These are phyloP conservation scores for Misgurnus anguillicaudatus DNA, from an alignment of 2,113 vertebrate genomes.

Conservation along the genomic window DNA sequence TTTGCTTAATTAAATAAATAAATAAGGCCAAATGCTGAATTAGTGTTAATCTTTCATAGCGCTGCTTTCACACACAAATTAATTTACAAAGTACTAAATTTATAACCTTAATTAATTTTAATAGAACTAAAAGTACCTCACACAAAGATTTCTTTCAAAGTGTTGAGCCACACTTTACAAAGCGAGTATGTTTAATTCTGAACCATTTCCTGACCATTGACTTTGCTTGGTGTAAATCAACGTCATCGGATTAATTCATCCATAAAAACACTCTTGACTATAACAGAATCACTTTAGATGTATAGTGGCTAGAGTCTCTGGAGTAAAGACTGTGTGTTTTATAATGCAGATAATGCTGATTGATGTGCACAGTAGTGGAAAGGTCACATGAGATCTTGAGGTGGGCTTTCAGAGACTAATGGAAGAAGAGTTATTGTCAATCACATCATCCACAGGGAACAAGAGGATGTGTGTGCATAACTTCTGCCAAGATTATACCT, in stretches of 20 bases:
- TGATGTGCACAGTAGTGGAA: neutral
- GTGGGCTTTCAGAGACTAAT: conserved; percentile 23
- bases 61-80: neutral
- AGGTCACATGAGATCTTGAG: conserved; percentile 15
- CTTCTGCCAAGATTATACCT: conserved; percentile 2
- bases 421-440: conserved; percentile 15
- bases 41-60: neutral
- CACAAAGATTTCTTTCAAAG: conserved; percentile 5
- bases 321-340: neutral
- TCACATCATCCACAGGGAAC: neutral
- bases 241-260: neutral
- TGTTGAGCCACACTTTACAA: neutral
- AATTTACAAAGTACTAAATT: neutral
- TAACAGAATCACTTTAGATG: neutral
- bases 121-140: neutral
- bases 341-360: neutral
- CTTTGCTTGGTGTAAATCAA: neutral
- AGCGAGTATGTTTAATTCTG: neutral
- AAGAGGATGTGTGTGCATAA: neutral
- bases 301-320: neutral
- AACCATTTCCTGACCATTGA: neutral
- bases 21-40: neutral
- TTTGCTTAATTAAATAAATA: conserved; percentile 20
- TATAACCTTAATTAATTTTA: conserved; percentile 26
- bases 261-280: neutral